A percentile compares a stretch with the other conserved stretches of the same genome.
phyloP scores from a whole-genome alignment of 64 coral and sea anemone genomes.

The Pachyseris speciosa region DNA sequence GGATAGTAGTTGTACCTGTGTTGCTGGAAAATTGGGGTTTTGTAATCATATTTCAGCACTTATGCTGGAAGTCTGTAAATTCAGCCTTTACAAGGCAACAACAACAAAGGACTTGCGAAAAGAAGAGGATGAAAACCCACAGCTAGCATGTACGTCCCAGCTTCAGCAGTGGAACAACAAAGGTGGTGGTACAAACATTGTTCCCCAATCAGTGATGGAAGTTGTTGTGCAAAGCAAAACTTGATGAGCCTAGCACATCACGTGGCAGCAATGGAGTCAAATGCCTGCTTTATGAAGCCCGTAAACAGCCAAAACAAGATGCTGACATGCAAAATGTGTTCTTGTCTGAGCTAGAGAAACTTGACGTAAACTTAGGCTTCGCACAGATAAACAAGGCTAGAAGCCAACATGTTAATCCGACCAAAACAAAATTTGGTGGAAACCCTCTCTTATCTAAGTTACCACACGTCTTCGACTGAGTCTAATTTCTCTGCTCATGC shows the following conservation, averaged over 20 bases:
- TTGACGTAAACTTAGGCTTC: constrained; percentile 32
- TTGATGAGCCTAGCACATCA: background rate
- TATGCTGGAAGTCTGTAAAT: constrained; percentile 21
- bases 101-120: constrained; percentile 12
- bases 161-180: constrained; percentile 45
- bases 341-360: background rate
- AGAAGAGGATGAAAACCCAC: constrained; percentile 20
- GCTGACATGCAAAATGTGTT: background rate
- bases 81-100: background rate
- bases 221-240: background rate
- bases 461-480: constrained; percentile 46
- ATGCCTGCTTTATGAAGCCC: constrained; percentile 19
- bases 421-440: constrained; percentile 14
- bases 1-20: constrained; percentile 11
- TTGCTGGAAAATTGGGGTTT: constrained; percentile 21
- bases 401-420: background rate
- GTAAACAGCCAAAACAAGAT: background rate
- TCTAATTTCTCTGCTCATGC: constrained; percentile 61
- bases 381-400: background rate
- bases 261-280: background rate
- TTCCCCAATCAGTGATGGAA: constrained; percentile 14
- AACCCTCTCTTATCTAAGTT: constrained; percentile 17
- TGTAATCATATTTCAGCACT: constrained; percentile 33
- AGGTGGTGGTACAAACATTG: constrained; percentile 40
- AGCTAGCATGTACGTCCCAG: constrained; percentile 6